phyloP scores from a whole-genome alignment of 2,888 invertebrate species.

The Aspidapion aeneum region DNA sequence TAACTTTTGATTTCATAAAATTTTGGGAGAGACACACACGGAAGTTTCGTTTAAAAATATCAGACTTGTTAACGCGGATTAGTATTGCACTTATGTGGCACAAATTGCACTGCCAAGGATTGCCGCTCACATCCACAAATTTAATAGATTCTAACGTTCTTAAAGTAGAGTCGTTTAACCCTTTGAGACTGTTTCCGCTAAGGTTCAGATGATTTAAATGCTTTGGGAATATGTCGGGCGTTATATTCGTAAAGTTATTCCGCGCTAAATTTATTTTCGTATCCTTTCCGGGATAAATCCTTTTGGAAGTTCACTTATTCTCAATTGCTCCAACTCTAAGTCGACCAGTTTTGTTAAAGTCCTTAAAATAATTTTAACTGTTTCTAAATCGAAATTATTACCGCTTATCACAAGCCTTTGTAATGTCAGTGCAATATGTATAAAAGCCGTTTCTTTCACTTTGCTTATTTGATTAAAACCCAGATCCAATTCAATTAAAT shows the following conservation, averaged over 20 bases:
- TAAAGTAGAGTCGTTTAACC: conserved; percentile 57
- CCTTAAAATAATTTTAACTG: conserved; percentile 55
- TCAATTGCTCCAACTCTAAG: conserved; percentile 59
- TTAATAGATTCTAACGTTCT: conserved; percentile 57
- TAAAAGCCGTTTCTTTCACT: conserved; percentile 60
- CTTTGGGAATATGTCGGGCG: conserved; percentile 55
- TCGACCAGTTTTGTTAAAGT: conserved; percentile 56
- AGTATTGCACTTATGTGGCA: conserved; percentile 60
- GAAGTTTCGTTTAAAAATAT: conserved; percentile 51
- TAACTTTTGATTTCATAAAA: conserved; percentile 51
- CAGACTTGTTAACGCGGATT: conserved; percentile 54
- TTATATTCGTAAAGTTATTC: conserved; percentile 62
- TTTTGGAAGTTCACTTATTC: conserved; percentile 52
- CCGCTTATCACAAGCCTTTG: conserved; percentile 67
- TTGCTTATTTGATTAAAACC: conserved; percentile 72
- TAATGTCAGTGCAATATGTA: conserved; percentile 59
- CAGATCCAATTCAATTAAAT: conserved; percentile 67
- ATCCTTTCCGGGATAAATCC: conserved; percentile 60
- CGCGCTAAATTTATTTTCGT: conserved; percentile 67
- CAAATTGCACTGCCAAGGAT: conserved; percentile 67
- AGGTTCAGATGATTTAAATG: conserved; percentile 64
- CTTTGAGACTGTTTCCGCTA: conserved; percentile 68
- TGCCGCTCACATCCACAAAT: conserved; percentile 55
- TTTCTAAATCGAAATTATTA: conserved; percentile 60
- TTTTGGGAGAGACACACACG: conserved; percentile 57